These are phyloP conservation scores for Cephalopterus ornatus DNA, from an alignment of 2,113 vertebrate species.

Conservation along the genomic window DNA sequence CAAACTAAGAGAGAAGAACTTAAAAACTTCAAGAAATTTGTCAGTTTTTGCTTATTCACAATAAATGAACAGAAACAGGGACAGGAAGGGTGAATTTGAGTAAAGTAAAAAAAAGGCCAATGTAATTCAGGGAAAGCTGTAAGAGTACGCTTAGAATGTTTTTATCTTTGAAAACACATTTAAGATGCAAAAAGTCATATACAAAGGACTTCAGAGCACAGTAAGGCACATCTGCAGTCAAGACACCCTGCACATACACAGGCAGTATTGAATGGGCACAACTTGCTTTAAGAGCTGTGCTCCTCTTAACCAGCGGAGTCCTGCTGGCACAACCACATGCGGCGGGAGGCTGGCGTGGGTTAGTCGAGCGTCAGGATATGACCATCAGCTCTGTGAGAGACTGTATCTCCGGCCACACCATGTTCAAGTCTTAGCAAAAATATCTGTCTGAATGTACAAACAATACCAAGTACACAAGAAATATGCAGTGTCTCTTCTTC, in stretches of 20 bases:
- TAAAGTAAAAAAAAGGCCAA: neutral
- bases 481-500: neutral
- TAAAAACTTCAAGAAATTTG: neutral
- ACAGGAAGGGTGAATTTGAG: neutral
- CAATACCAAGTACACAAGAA: neutral
- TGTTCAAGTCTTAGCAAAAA: rapidly evolving
- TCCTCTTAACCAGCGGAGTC: neutral
- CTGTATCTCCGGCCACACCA: rapidly evolving
- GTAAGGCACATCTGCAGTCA: neutral
- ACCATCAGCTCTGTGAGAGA: neutral
- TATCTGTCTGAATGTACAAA: neutral
- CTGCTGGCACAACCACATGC: neutral
- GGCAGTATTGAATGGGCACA: neutral
- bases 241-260: neutral
- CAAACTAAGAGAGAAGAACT: neutral
- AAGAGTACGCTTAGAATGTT: neutral
- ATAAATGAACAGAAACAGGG: neutral
- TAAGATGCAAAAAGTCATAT: neutral
- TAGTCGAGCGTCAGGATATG: neutral
- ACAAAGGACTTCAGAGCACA: neutral
- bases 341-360: neutral
- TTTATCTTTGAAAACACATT: neutral
- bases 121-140: neutral
- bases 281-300: neutral
- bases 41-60: neutral